Conservation (phyloP, 2,113 vertebrate genomes). For the Opisthocomus hoazin region DNA sequence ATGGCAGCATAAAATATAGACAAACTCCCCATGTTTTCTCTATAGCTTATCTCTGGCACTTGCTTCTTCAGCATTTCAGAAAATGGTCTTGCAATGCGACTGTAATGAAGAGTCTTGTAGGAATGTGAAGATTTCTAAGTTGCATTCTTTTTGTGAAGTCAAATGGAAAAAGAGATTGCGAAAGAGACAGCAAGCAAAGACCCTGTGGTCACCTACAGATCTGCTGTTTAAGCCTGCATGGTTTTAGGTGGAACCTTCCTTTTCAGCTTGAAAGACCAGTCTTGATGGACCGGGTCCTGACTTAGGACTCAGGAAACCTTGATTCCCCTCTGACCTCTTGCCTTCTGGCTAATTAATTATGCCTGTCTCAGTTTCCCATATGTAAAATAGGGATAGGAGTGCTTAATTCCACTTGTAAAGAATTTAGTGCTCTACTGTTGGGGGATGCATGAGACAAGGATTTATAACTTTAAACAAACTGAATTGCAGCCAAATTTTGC, state of each 20-base stretch:
- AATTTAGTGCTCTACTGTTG: neutral
- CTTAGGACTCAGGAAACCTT: neutral
- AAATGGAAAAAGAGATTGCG: neutral
- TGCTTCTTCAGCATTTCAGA: neutral
- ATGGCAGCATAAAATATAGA: neutral
- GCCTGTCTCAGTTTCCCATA: neutral
- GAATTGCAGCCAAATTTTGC: neutral
- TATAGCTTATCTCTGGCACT: neutral
- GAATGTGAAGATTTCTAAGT: neutral
- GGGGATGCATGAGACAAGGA: accelerated
- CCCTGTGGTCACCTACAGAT: no score
- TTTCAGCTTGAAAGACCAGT: neutral
- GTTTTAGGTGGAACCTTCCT: neutral
- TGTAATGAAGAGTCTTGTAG: neutral
- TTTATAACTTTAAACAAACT: neutral
- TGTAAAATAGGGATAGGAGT: neutral
- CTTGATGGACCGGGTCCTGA: neutral
- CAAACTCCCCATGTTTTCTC: neutral
- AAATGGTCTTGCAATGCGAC: neutral
- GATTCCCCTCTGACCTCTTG: neutral
- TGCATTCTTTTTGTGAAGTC: neutral
- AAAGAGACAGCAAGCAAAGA: neutral
- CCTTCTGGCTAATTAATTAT: neutral
- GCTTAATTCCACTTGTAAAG: neutral
- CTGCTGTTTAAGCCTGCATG: neutral